A percentile compares a stretch with the other conserved stretches of the same genome.
phyloP scores from a whole-genome alignment of 1,140 invertebrate genomes.

The Campodea augens region DNA sequence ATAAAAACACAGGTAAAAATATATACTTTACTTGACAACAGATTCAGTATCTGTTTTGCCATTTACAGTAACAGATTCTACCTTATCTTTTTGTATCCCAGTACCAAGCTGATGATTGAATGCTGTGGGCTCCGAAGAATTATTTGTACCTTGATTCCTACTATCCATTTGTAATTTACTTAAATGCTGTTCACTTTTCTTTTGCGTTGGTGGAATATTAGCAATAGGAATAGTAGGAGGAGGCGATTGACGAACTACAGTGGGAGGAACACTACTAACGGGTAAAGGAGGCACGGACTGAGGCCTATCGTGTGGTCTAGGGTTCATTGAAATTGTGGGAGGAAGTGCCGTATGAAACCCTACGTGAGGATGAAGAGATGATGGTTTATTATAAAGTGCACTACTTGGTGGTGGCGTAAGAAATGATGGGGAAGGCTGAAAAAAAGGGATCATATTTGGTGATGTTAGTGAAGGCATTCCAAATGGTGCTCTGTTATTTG shows the following conservation, averaged over 20 bases:
- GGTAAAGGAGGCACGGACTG: no score
- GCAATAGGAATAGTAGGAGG: constrained; percentile 6
- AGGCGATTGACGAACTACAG: constrained; percentile 4
- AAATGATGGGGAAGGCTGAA: background rate
- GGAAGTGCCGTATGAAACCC: no score
- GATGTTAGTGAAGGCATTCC: no score
- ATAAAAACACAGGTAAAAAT: no score
- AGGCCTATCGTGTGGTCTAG: no score
- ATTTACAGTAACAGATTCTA: background rate
- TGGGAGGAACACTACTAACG: no score
- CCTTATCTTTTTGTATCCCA: background rate
- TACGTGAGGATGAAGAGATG: background rate
- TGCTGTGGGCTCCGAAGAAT: background rate
- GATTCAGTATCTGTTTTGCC: background rate
- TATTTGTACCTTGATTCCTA: background rate
- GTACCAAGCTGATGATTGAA: background rate
- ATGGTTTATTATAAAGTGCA: background rate
- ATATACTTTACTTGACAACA: no score
- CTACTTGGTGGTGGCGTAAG: background rate
- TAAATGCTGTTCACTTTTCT: background rate
- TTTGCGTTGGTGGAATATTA: background rate
- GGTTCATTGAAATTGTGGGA: no score
- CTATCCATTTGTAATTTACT: background rate
- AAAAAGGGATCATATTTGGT: no score
- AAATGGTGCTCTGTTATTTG: no score